Evolutionary conservation across 1,140 invertebrate species (phyloP), one percentile per base, ranked within the genome.

Genomic region (Bombyx mandarina): DNA sequence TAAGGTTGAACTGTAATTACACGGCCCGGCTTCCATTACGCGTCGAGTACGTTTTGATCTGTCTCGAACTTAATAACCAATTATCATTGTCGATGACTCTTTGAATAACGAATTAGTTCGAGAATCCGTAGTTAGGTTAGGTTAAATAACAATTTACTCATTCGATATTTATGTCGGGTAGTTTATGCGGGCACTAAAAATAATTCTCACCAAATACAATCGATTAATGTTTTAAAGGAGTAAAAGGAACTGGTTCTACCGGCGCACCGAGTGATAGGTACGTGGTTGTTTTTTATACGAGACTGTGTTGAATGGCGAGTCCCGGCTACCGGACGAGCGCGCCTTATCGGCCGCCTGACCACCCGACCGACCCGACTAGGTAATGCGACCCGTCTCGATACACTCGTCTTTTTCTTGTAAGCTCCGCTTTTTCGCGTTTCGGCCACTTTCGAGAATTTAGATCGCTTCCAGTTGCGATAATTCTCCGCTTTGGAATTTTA

Each of bases 321-420:
- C 60, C 63, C 66, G 64, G 69, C 76, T 79, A 77, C 80, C 71
- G 79, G 70, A 76, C 75, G 72, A 71, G 71, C 70, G 71, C 75
- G 72, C 77, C 75, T 77, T 82, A 78, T 81, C 77, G 71, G 62
- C 63, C 61, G 66, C 56, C 50, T 57, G 51, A 54, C 53, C 3
- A 1, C 54, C 10, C 9, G 47, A 46, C 54, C 42, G 45, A 54
- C 48, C 60, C 42, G 52, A 8, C 43, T 43, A 44, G 26, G 26
- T 35, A 35, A 35, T 35, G 26, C 26, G 26, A 35, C 26, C 26
- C 26, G 26, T 35, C 48, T 22, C 12, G 48, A n/a, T 49, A 7
- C 48, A 12, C 48, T 49, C 48, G 48, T 22, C n/a, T 54, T 54
- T 54, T 54, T 12, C 42, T 35, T 18, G 18, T 52, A 4, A 54